Conservation (phyloP, 1,140 invertebrate species). For the Nasonia longicornis region DNA sequence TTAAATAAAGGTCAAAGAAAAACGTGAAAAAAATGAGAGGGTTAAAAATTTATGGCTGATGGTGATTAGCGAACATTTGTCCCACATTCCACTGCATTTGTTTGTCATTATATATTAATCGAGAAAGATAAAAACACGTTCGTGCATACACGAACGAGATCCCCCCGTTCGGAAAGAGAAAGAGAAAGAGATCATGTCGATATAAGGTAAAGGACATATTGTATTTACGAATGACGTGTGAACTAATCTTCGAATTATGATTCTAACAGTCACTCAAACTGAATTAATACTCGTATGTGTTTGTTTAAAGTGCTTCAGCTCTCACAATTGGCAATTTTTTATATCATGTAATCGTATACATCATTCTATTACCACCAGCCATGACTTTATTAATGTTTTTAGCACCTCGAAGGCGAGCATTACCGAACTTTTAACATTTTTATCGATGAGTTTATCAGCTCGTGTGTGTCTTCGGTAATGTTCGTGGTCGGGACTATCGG, state of each 20-base stretch:
- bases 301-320: constrained; percentile 59
- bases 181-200: constrained; percentile 32
- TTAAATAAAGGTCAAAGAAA: constrained; percentile 61
- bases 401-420: constrained; percentile 20
- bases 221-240: constrained; percentile 49
- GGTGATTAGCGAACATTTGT: constrained; percentile 52
- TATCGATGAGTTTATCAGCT: background rate
- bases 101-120: constrained; percentile 16
- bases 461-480: background rate
- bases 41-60: constrained; percentile 62
- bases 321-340: constrained; percentile 49
- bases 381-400: constrained; percentile 61
- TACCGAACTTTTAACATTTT: constrained; percentile 7
- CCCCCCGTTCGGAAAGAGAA: constrained; percentile 39
- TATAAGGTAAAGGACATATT: constrained; percentile 46
- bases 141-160: constrained; percentile 19
- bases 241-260: constrained; percentile 45
- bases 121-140: background rate
- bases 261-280: constrained; percentile 51
- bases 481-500: background rate
- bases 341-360: constrained; percentile 30
- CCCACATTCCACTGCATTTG: constrained; percentile 31
- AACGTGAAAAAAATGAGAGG: constrained; percentile 48
- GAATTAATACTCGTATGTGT: constrained; percentile 59
- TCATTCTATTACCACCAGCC: constrained; percentile 61